phyloP scores from a whole-genome alignment of 2,113 vertebrate species.

The Microcebus lehilahytsara region DNA sequence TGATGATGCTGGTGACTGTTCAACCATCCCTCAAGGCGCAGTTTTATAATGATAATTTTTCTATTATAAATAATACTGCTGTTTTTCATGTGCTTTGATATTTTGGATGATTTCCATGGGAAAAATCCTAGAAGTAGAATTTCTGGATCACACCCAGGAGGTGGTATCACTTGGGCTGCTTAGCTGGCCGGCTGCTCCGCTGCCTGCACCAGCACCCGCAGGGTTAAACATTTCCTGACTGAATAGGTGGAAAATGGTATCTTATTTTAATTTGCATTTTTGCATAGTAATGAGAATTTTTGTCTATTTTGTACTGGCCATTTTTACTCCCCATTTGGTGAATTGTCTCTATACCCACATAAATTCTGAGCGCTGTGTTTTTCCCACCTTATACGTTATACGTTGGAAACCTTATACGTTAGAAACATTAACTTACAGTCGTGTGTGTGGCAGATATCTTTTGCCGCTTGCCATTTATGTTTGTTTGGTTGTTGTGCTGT shows the following conservation, averaged over 20 bases:
- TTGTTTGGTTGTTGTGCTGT: not conserved
- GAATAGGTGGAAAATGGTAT: not conserved
- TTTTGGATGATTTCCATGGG: constrained; percentile 2
- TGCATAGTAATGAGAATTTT: not conserved
- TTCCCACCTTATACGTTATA: not conserved
- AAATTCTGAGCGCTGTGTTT: not conserved
- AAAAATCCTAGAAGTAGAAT: not conserved
- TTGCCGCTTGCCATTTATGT: not conserved
- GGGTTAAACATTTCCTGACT: not conserved
- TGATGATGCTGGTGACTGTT: not conserved
- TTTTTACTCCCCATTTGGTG: not conserved
- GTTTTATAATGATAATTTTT: not conserved
- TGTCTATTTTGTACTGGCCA: not conserved
- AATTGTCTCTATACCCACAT: not conserved
- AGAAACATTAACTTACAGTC: not conserved
- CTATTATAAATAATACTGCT: not conserved
- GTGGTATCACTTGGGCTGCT: not conserved
- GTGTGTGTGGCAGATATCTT: not conserved
- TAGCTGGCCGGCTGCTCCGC: not conserved
- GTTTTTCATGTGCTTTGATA: not conserved
- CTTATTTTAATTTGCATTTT: not conserved
- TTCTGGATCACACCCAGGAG: not conserved
- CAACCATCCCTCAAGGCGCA: not conserved
- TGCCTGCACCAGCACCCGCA: not conserved
- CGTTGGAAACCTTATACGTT: not conserved